Percentiles rank a stretch among this genome's conserved stretches.
Conservation (phyloP, 2,113 vertebrate genomes). For the Neogale vison region DNA sequence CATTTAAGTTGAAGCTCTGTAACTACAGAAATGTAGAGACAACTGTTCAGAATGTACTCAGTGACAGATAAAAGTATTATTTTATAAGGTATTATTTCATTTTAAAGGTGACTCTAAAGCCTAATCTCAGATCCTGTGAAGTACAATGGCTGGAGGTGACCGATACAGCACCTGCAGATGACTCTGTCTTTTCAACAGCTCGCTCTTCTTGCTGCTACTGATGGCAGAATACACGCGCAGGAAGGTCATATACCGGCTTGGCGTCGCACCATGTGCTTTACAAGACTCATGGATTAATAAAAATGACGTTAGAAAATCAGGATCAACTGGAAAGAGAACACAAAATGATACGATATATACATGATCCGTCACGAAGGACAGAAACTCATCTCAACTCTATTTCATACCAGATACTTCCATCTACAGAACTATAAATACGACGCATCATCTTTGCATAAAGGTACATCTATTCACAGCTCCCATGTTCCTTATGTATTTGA, state of each 20-base stretch:
- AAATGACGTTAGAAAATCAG: constrained; percentile 92
- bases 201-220: constrained; percentile 91
- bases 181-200: constrained; percentile 92
- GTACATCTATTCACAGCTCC: neutral
- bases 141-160: neutral
- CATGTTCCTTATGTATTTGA: neutral
- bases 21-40: neutral
- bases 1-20: neutral
- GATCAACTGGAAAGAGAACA: constrained; percentile 79
- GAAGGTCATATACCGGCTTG: constrained; percentile 95
- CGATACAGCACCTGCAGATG: constrained; percentile 93
- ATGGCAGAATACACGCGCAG: constrained; percentile 90
- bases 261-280: constrained; percentile 91
- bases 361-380: neutral
- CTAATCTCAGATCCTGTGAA: neutral
- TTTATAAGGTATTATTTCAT: constrained; percentile 9
- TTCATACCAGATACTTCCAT: neutral
- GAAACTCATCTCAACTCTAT: constrained; percentile 23
- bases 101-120: constrained; percentile 24
- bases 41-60: neutral
- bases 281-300: constrained; percentile 95
- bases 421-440: neutral
- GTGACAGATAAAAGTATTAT: neutral
- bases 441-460: neutral
- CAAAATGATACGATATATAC: neutral